phyloP scores from a whole-genome alignment of 2,888 invertebrate species.

The Hydraecia micacea region DNA sequence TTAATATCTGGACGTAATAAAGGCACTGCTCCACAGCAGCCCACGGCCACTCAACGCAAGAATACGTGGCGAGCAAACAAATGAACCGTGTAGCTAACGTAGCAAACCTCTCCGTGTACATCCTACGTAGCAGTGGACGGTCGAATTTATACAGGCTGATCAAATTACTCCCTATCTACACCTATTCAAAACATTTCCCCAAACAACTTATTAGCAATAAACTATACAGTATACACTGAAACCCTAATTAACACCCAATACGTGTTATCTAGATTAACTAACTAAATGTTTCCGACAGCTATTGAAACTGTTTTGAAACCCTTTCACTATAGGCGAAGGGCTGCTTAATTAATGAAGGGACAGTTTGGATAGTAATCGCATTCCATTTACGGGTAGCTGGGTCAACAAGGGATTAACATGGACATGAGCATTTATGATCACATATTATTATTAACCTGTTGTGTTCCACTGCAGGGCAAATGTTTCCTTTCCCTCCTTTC shows the following conservation, averaged over 20 bases:
- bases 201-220: background rate
- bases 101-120: background rate
- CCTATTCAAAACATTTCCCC: background rate
- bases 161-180: background rate
- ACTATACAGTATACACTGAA: conserved; percentile 6
- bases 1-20: background rate
- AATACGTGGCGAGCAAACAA: background rate
- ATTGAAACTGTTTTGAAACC: conserved; percentile 48
- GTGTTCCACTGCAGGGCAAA: too few relatives aligned
- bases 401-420: background rate
- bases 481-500: too few relatives aligned
- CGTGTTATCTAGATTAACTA: conserved; percentile 46
- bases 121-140: too few relatives aligned
- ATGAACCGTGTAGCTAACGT: background rate
- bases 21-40: background rate
- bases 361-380: conserved; percentile 40
- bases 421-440: background rate
- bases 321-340: conserved; percentile 37
- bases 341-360: conserved; percentile 60
- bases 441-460: background rate
- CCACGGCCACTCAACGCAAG: background rate
- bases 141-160: background rate
- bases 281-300: conserved; percentile 29
- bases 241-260: conserved; percentile 44
- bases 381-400: conserved; percentile 3